A percentile compares a stretch with the other conserved stretches of the same genome.
Evolutionary conservation across 2,113 vertebrate genomes (phyloP).

Genomic region (Zosterops pallidus): DNA sequence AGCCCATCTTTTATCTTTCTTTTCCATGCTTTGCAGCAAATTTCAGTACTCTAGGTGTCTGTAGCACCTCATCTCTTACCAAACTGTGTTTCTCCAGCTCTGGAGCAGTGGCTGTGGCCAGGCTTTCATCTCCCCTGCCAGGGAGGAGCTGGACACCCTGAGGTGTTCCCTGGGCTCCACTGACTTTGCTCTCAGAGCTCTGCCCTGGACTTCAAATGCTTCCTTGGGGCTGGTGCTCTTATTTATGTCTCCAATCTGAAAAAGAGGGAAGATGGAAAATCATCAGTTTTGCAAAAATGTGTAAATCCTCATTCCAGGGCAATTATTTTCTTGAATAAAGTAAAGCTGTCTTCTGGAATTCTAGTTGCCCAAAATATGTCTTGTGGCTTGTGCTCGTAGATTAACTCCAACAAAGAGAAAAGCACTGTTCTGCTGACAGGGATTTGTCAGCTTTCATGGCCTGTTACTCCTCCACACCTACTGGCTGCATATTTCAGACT

Average conservation of each 20-base stretch:
- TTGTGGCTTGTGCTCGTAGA: background rate
- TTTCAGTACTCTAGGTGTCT: background rate
- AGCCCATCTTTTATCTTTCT: background rate
- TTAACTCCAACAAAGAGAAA: background rate
- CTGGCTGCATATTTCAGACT: background rate
- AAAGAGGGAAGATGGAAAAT: background rate
- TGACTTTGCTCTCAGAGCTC: background rate
- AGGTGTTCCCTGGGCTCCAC: background rate
- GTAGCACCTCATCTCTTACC: background rate
- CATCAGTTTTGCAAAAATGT: background rate
- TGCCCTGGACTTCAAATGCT: background rate
- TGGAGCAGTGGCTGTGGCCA: background rate
- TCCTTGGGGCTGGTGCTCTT: background rate
- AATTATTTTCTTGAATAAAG: background rate
- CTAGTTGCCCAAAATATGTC: background rate
- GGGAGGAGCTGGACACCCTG: background rate
- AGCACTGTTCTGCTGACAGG: background rate
- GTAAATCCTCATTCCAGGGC: background rate
- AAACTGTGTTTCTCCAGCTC: background rate
- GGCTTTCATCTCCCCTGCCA: accelerated
- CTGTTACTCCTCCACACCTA: background rate
- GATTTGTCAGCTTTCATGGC: background rate
- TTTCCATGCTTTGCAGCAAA: background rate
- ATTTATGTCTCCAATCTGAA: background rate
- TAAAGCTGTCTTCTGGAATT: background rate